A percentile compares a stretch with the other conserved stretches of the same genome.
Evolutionary conservation across 1,140 invertebrate species (phyloP).

Genomic region (Drosophila eugracilis): DNA sequence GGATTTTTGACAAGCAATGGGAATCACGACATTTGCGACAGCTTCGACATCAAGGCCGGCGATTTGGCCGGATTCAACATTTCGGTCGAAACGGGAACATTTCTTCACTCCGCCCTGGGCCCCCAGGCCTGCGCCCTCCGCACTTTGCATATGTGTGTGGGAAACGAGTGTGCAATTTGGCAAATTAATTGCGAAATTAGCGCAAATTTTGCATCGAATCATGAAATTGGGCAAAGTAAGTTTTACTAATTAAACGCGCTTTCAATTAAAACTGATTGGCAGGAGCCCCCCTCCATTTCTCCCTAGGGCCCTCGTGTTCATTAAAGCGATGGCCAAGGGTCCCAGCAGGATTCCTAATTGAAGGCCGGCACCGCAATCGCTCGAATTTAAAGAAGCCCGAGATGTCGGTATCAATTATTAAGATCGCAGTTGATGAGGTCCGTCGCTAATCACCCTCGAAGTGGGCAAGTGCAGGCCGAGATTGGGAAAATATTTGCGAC

Average conservation of each 20-base stretch:
- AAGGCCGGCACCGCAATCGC: constrained; percentile 14
- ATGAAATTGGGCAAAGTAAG: constrained; percentile 54
- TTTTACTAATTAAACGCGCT: constrained; percentile 65
- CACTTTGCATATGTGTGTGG: constrained; percentile 45
- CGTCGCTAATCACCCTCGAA: not conserved
- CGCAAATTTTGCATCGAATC: constrained; percentile 35
- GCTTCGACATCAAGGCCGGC: constrained; percentile 22
- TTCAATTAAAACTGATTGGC: constrained; percentile 63
- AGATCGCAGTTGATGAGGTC: constrained; percentile 16
- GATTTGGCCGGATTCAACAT: constrained; percentile 18
- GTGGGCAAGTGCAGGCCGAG: constrained; percentile 28
- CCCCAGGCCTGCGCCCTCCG: constrained; percentile 9
- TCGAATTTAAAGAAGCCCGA: constrained; percentile 20
- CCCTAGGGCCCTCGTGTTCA: constrained; percentile 14
- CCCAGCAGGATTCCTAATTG: constrained; percentile 23
- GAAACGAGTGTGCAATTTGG: constrained; percentile 57
- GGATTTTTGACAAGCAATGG: constrained; percentile 66
- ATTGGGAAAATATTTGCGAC: constrained; percentile 49
- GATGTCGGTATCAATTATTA: constrained; percentile 46
- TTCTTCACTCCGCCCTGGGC: constrained; percentile 15
- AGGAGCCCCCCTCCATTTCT: not conserved
- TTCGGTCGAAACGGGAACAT: constrained; percentile 22
- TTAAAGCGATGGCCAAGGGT: constrained; percentile 36
- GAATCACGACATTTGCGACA: constrained; percentile 33
- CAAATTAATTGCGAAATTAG: constrained; percentile 71